Evolutionary conservation across 2,888 invertebrate genomes (phyloP), one percentile per base, ranked within the genome.

Genomic region (Lasioglossum oenotherae): DNA sequence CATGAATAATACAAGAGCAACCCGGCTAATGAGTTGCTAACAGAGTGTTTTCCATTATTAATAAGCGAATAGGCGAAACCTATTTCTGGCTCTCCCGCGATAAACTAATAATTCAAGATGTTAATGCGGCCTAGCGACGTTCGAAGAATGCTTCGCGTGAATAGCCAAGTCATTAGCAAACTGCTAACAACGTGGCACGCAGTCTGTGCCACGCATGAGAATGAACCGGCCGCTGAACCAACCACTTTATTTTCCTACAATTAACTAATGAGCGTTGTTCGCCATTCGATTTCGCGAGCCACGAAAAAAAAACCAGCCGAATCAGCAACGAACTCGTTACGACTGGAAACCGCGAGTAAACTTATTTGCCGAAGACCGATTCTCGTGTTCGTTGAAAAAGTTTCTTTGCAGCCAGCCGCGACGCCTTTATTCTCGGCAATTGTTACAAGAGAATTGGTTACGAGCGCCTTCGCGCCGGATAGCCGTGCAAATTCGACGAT

Each of bases 1-100:
- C 81, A 85, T 85, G 85, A 81, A 86, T 86, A 85, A 86, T 77
- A 78, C 71, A 86, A 27, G 38, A 69, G 44, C 41, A n/a, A 67
- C 23, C 31, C 23, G 49, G 41, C 57, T 31, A 74, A 77, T 71
- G 69, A 64, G 64, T 74, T 57, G 64, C 71, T 73, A 82, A 84
- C 73, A 49, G 72, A 74, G 73, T 83, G 53, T 53, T 46, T 72
- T 60, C 74, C 64, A 67, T 83, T 88, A 86, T 86, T 88, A 84
- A 86, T 78, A 82, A 69, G 76, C 49, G 85, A 27, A 41, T 46
- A 35, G 73, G 60, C 72, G 64, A 78, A 71, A 49, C 35, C 81
- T 75, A 73, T 79, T 78, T 49, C 57, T 27, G 31, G 35, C 10
- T n/a, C 44, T 57, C 27, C 4, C 23, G 16, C 60, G 78, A 71